phyloP scores from a whole-genome alignment of 2,888 invertebrate genomes.

The Ennomos fuscantarius region DNA sequence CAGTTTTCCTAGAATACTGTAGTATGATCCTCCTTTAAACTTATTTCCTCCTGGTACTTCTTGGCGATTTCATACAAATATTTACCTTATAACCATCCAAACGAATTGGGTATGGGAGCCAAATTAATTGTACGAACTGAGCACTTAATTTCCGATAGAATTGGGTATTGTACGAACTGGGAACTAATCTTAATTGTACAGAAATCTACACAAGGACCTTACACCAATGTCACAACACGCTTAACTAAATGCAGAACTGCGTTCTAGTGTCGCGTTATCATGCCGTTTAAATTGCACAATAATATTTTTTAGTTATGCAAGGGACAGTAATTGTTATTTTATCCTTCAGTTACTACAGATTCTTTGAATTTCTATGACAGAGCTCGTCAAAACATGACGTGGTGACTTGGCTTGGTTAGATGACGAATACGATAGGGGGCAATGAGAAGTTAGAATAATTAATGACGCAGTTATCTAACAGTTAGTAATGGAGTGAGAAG shows the following conservation, averaged over 20 bases:
- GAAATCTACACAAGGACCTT: slow-evolving; percentile 12
- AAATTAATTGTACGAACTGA: too few relatives aligned
- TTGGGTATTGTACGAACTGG: too few relatives aligned
- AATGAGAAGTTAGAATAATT: neutral
- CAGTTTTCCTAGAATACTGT: too few relatives aligned
- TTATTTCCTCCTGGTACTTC: too few relatives aligned
- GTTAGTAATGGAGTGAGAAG: too few relatives aligned
- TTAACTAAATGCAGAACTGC: slow-evolving; percentile 8
- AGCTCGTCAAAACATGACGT: slow-evolving; percentile 7
- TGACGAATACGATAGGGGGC: slow-evolving; percentile 1
- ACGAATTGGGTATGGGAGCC: too few relatives aligned
- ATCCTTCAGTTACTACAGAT: slow-evolving; percentile 3
- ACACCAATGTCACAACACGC: slow-evolving; percentile 9
- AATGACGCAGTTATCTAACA: slow-evolving; percentile 9
- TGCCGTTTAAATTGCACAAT: slow-evolving; percentile 38
- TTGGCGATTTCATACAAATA: neutral
- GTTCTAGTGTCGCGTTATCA: neutral
- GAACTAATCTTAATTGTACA: slow-evolving; percentile 5
- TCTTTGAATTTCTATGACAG: slow-evolving; percentile 30
- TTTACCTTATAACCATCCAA: too few relatives aligned
- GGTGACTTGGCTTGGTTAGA: neutral
- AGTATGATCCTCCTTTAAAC: too few relatives aligned
- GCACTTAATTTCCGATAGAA: too few relatives aligned
- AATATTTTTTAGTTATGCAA: slow-evolving; percentile 40
- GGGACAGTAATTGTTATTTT: slow-evolving; percentile 9